Conservation (phyloP, 2,888 invertebrate species). For the Phyto melanocephala region DNA sequence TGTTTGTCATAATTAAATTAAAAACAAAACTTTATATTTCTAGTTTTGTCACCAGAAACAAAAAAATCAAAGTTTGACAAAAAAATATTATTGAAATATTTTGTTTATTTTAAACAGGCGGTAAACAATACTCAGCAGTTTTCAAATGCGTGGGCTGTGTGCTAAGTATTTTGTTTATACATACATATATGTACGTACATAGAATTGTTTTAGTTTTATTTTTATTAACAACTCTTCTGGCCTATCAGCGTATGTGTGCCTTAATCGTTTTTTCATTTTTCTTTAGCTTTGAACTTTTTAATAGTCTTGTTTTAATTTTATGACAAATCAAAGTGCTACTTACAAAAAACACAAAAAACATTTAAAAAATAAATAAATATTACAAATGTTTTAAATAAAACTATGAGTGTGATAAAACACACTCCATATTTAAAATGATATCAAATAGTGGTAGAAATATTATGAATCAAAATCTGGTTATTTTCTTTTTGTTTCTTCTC, state of each 20-base stretch:
- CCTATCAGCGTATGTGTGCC: constrained; percentile 10
- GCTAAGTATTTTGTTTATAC: too few relatives aligned
- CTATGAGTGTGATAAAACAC: too few relatives aligned
- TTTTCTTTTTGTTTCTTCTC: not conserved
- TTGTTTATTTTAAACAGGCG: constrained; percentile 11
- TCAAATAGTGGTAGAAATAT: not conserved
- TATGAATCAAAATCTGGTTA: not conserved
- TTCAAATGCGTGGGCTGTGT: constrained; percentile 34
- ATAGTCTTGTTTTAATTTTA: constrained; percentile 11
- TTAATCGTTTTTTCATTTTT: constrained; percentile 36
- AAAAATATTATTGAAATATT: constrained; percentile 11
- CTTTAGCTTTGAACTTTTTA: not conserved
- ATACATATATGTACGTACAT: constrained; percentile 17
- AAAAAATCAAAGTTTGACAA: not conserved
- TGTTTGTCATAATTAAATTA: constrained; percentile 4
- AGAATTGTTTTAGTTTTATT: not conserved
- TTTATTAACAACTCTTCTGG: not conserved
- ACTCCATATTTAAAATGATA: not conserved
- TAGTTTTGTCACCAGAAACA: not conserved
- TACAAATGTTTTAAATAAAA: too few relatives aligned
- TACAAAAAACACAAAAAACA: constrained; percentile 13
- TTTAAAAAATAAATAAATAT: not conserved
- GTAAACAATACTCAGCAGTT: constrained; percentile 2
- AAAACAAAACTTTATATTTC: constrained; percentile 1
- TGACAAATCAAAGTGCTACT: constrained; percentile 48